Conservation (phyloP, 2,113 vertebrate species). For the Vicugna pacos region DNA sequence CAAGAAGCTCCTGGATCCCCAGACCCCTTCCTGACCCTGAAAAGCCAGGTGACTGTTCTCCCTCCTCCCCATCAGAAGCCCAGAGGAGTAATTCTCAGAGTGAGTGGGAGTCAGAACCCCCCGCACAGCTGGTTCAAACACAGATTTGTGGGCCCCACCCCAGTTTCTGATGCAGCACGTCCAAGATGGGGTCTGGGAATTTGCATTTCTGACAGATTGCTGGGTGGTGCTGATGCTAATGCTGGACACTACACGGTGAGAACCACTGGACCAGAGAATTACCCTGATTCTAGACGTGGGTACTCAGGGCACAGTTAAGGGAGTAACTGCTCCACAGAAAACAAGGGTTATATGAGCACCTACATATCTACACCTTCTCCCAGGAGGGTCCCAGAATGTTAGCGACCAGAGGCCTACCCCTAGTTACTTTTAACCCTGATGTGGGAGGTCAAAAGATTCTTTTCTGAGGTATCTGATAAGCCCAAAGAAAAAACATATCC, state of each 20-base stretch:
- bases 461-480: background rate
- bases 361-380: background rate
- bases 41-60: accelerated
- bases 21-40: background rate
- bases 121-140: background rate
- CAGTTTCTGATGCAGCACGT: background rate
- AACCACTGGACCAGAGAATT: background rate
- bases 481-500: background rate
- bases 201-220: background rate
- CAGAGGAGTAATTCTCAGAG: background rate
- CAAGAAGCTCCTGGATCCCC: background rate
- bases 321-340: background rate
- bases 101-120: background rate
- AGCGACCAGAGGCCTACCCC: background rate
- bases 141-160: background rate
- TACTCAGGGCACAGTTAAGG: background rate
- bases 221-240: background rate
- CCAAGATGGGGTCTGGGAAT: background rate
- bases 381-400: background rate
- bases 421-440: background rate
- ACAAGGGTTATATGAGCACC: background rate
- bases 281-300: background rate
- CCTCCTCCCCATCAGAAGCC: background rate
- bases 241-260: too few species aligned
- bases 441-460: background rate